These are phyloP conservation scores for Caenorhabditis doughertyi DNA, from an alignment of 2,888 invertebrate genomes.

Conservation along the genomic window DNA sequence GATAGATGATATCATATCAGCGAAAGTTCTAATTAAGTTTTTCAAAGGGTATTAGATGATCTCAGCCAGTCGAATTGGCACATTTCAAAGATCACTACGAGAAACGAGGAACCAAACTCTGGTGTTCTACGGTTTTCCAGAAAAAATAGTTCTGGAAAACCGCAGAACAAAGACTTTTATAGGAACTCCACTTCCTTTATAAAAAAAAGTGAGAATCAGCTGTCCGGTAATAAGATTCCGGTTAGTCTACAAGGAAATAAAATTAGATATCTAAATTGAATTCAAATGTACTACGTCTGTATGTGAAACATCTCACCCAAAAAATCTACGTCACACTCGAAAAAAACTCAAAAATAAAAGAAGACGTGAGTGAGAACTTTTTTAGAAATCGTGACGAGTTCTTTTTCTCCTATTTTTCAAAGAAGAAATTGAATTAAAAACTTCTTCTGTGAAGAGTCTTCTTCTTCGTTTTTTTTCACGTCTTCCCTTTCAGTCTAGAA, in stretches of 20 bases:
- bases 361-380: constrained; percentile 13
- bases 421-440: constrained; percentile 24
- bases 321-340: constrained; percentile 22
- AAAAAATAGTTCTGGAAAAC: no score
- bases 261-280: neutral
- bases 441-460: constrained; percentile 9
- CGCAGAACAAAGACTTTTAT: no score
- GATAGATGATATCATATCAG: no score
- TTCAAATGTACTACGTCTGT: neutral
- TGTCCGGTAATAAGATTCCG: constrained; percentile 11
- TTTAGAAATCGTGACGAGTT: constrained; percentile 41
- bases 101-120: no score
- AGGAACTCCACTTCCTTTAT: neutral
- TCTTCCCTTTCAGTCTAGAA: constrained; percentile 17
- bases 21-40: no score
- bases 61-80: no score
- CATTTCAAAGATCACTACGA: no score
- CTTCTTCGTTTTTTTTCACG: neutral
- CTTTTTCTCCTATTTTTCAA: no score
- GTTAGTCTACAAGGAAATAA: constrained; percentile 15
- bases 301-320: neutral
- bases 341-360: neutral
- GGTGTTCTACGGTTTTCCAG: no score
- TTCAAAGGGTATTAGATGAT: no score
- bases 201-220: constrained; percentile 6